A percentile compares a stretch with the other conserved stretches of the same genome.
phyloP scores from a whole-genome alignment of 2,113 vertebrate species.

The Kobus ellipsiprymnus region DNA sequence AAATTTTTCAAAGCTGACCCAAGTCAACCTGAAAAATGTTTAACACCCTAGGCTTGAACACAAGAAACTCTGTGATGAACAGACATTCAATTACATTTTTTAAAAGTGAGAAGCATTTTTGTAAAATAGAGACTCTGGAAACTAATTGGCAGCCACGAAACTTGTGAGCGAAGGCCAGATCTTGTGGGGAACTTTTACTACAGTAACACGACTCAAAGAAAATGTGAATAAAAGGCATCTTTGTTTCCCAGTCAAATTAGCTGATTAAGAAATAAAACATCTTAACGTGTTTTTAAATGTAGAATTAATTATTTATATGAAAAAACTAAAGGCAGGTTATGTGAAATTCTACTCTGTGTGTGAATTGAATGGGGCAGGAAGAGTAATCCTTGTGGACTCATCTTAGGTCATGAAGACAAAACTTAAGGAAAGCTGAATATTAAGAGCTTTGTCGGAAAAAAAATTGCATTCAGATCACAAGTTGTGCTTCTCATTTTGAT shows the following conservation, averaged over 20 bases:
- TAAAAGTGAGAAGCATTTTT: constrained; percentile 81
- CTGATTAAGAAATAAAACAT: constrained; percentile 85
- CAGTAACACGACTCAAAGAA: constrained; percentile 79
- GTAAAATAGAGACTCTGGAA: constrained; percentile 81
- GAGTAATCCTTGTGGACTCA: constrained; percentile 74
- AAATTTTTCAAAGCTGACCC: constrained; percentile 84
- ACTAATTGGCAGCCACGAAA: constrained; percentile 82
- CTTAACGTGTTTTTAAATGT: constrained; percentile 82
- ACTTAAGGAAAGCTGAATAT: constrained; percentile 74
- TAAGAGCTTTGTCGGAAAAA: constrained; percentile 74
- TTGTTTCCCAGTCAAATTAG: constrained; percentile 85
- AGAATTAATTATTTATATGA: constrained; percentile 84
- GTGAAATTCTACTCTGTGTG: constrained; percentile 81
- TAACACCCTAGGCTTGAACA: constrained; percentile 79
- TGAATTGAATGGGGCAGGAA: constrained; percentile 76
- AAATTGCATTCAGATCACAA: constrained; percentile 71
- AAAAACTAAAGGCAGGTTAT: constrained; percentile 74
- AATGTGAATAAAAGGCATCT: constrained; percentile 82
- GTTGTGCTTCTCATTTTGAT: constrained; percentile 57
- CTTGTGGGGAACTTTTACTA: constrained; percentile 81
- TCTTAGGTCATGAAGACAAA: constrained; percentile 67
- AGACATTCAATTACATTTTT: constrained; percentile 83
- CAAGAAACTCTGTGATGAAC: constrained; percentile 84
- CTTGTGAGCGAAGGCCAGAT: constrained; percentile 78
- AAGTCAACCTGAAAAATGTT: constrained; percentile 81